phyloP scores from a whole-genome alignment of 2,797 vertebrate species.

The Premnoplex brunnescens region DNA sequence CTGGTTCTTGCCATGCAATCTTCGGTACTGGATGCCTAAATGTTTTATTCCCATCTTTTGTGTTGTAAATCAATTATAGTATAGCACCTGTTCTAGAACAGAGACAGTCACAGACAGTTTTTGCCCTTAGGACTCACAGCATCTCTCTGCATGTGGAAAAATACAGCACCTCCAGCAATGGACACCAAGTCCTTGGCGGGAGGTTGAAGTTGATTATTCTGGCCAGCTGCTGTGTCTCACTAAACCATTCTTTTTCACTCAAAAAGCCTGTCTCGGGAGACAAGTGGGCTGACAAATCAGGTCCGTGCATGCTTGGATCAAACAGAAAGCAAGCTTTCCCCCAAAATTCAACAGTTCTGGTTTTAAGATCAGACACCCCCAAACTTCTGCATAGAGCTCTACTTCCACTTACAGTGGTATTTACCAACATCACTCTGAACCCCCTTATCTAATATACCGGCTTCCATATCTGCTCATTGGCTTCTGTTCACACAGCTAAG shows the following conservation, averaged over 20 bases:
- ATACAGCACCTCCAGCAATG: not conserved
- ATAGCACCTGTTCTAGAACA: not conserved
- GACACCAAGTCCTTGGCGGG: not conserved
- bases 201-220: not conserved
- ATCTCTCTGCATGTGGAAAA: not conserved
- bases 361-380: not conserved
- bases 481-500: not conserved
- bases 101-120: not conserved
- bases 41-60: not conserved
- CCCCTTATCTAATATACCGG: not conserved
- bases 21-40: not conserved
- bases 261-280: not conserved
- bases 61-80: not conserved
- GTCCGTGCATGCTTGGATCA: not conserved
- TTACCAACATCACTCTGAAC: not conserved
- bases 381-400: not conserved
- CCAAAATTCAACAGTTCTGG: not conserved
- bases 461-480: rapidly evolving
- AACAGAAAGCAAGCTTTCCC: not conserved
- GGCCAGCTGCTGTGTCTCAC: not conserved
- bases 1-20: not conserved
- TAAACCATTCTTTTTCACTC: not conserved
- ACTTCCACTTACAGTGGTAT: not conserved
- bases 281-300: not conserved
- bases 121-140: not conserved